Base-by-base conservation (phyloP, 2,113 vertebrate genomes). In the Corythornis madagascariensis region DNA sequence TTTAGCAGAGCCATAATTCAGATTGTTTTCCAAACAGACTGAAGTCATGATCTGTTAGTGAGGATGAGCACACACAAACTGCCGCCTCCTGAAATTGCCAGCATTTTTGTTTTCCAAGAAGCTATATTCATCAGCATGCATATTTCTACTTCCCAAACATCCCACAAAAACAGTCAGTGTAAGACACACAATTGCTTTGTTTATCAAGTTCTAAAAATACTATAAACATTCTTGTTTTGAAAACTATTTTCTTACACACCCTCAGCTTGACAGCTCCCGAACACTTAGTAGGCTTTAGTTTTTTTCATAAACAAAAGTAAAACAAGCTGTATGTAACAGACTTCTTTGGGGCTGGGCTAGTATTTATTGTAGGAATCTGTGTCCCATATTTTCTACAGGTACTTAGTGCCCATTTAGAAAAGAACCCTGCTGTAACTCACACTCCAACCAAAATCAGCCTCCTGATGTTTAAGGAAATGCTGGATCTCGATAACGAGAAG, bases 31-130 rank as follows among this genome's bases (percentile, higher is more conserved):
- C 88, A 74, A 87, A 83, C 73, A 92, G 48, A 50, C 33, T 48
- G 7, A 72, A 81, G 42, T 16, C 55, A 59, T 40, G 40, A 87
- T 83, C 79, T 87, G 52, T 67, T 59, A 38, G 28, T 16, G 33
- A 71, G 18, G 11, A 65, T 22, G 66, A 86, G 29, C 74, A 45
- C 1, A 38, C 57, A 31, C 45, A 88, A 64, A 15, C 52, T 60
- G 82, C 52, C 43, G 59, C 81, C 93, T 91, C 94, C 74, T 72
- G 75, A 84, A 90, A 91, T 10, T 43, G 75, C 71, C 60, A 75
- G 42, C 4, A 79, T 80, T 89, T 89, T 16, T 85, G 84, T 75
- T 60, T 91, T 47, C 89, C 82, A 71, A 70, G 61, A 80, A 87
- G 57, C 33, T n/a, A 72, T 9, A 29, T n/a, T 84, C 43, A 13